Percentiles rank a stretch among this genome's conserved stretches.
phyloP scores from a whole-genome alignment of 2,888 invertebrate genomes.

The Mylabris sibirica region DNA sequence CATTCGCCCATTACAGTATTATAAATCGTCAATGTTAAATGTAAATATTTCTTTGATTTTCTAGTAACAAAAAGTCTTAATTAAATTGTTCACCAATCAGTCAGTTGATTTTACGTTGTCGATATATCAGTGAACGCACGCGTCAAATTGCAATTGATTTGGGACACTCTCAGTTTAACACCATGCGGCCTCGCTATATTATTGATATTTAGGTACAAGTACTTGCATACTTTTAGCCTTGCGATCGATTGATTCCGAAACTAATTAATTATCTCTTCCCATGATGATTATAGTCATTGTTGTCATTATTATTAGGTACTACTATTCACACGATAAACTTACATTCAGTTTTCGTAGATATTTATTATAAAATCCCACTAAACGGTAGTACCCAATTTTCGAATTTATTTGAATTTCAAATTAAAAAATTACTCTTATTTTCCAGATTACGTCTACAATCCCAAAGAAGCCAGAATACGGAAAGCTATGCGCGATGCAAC shows the following conservation, averaged over 20 bases:
- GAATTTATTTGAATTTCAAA: neutral
- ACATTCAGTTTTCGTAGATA: neutral
- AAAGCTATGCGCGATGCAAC: constrained; percentile 66
- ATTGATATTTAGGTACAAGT: constrained; percentile 25
- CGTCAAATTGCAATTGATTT: constrained; percentile 18
- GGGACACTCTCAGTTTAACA: constrained; percentile 14
- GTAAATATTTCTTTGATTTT: neutral
- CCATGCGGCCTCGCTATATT: constrained; percentile 13
- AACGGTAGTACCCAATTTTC: neutral
- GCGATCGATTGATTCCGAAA: constrained; percentile 49
- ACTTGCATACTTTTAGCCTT: constrained; percentile 47
- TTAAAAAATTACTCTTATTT: constrained; percentile 28
- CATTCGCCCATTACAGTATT: neutral
- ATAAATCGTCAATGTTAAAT: constrained; percentile 9
- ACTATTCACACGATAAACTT: constrained; percentile 34
- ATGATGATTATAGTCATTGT: neutral
- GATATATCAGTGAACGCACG: constrained; percentile 19
- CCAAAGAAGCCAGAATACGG: constrained; percentile 69
- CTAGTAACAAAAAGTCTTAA: neutral
- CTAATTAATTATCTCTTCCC: constrained; percentile 46
- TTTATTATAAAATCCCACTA: neutral
- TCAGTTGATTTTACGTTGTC: constrained; percentile 1
- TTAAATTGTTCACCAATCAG: neutral
- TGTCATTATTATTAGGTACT: too few species aligned
- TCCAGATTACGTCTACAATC: constrained; percentile 71